Conservation (phyloP, 2,113 vertebrate species). For the Theristicus caerulescens region DNA sequence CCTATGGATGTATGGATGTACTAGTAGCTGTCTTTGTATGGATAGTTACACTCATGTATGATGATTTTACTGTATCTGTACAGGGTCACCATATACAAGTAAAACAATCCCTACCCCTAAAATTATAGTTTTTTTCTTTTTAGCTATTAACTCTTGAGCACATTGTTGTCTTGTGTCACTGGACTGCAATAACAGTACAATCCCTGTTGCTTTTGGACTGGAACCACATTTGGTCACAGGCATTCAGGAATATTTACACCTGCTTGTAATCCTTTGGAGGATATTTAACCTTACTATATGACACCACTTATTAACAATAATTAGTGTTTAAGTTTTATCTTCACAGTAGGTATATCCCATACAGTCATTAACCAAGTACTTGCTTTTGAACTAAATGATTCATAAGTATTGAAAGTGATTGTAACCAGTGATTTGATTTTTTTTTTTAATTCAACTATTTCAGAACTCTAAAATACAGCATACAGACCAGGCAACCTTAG, state of each 20-base stretch:
- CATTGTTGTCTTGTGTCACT: background rate
- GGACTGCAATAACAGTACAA: background rate
- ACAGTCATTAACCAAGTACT: constrained; percentile 9
- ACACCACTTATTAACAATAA: constrained; percentile 19
- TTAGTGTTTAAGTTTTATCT: constrained; percentile 29
- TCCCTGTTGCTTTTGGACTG: background rate
- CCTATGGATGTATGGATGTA: background rate
- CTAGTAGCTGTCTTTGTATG: background rate
- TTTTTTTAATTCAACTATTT: background rate
- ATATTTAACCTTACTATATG: background rate
- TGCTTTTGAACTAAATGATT: constrained; percentile 34
- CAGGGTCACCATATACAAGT: background rate
- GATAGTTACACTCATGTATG: background rate
- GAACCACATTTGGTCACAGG: background rate
- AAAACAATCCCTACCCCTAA: background rate
- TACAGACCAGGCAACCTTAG: background rate
- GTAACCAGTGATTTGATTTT: background rate
- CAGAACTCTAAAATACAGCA: background rate
- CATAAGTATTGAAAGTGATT: background rate
- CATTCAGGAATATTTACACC: background rate
- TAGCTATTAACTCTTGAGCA: background rate
- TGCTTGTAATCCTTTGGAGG: background rate
- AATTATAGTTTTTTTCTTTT: background rate
- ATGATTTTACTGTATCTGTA: background rate
- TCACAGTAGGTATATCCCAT: constrained; percentile 4